Evolutionary conservation across 2,797 vertebrate genomes (phyloP), one percentile per base, ranked within the genome.

Genomic region (Nannoperca obscura): DNA sequence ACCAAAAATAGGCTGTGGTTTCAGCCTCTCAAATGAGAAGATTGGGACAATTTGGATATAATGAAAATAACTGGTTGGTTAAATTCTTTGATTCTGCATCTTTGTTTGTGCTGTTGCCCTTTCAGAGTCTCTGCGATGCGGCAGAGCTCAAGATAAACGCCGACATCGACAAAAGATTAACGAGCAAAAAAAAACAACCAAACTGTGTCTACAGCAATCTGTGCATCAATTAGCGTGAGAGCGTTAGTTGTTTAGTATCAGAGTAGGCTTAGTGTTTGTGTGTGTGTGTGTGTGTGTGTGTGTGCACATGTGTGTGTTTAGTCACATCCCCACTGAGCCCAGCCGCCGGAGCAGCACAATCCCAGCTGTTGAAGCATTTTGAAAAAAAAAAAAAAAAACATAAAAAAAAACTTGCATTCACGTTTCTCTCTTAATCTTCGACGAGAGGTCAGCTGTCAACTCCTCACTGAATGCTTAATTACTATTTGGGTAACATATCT

Each of bases 291-390:
- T n/a, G n/a, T n/a, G n/a, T n/a, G 60, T 64, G 76, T 67, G 64
- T 3, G 20, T 30, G 59, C 42, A 38, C 14, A 7, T 42, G n/a
- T 69, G 27, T 65, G 77, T 79, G 68, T 72, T 38, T 55, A 40
- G 2, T 40, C 38, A 50, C 34, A 46, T 65, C 74, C 38, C 36
- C 17, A 17, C 55, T 36, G 68, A 65, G 80, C 75, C 15, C 24
- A 62, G 17, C 47, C 64, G 64, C 40, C 19, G 64, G 47, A 68
- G 78, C 81, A 57, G 59, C 70, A 76, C 78, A 66, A 59, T 40
- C 65, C 20, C 81, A 87, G 88, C 86, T 91, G 84, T 76, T 86
- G 40, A 0, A n/a, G 76, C 19, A 10, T 30, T n/a, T 6, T 6
- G 9, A 17, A 30, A 19, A 9, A 72, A 44, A 38, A 38, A 9